A percentile compares a stretch with the other conserved stretches of the same genome.
Conservation (phyloP, 2,113 vertebrate species). For the Deroptyus accipitrinus region DNA sequence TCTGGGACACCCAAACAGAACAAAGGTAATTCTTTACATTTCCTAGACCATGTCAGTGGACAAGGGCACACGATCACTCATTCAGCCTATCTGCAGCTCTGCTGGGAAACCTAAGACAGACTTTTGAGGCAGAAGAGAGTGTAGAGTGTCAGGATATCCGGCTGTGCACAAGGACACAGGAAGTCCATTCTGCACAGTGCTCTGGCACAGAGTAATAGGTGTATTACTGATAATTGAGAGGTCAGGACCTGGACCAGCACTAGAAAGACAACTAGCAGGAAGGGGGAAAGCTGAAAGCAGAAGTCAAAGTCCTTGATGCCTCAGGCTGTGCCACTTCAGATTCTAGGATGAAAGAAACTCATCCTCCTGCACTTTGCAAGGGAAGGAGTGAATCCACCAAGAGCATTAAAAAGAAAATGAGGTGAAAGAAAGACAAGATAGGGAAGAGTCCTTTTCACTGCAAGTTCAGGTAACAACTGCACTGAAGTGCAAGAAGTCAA, state of each 20-base stretch:
- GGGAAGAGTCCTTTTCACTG: neutral
- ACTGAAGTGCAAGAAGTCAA: neutral
- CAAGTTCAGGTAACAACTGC: neutral
- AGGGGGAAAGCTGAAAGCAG: conserved; percentile 28
- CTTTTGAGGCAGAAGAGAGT: neutral
- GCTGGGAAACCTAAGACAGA: neutral
- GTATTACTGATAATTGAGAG: neutral
- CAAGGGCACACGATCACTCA: neutral
- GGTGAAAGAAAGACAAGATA: neutral
- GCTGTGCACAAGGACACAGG: neutral
- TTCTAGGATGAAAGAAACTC: conserved; percentile 14
- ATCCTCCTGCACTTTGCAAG: neutral
- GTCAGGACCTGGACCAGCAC: neutral
- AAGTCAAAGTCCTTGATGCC: conserved; percentile 12
- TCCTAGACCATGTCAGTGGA: neutral
- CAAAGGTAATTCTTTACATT: neutral
- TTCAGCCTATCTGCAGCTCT: neutral
- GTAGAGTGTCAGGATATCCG: neutral
- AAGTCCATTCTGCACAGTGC: neutral
- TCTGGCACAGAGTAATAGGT: neutral
- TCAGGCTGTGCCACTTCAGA: neutral
- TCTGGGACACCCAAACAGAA: neutral
- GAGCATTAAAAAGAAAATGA: conserved; percentile 1
- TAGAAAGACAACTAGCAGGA: neutral
- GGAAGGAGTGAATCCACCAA: neutral